Base-by-base conservation (phyloP, 2,113 vertebrate genomes). In the Rissa tridactyla region DNA sequence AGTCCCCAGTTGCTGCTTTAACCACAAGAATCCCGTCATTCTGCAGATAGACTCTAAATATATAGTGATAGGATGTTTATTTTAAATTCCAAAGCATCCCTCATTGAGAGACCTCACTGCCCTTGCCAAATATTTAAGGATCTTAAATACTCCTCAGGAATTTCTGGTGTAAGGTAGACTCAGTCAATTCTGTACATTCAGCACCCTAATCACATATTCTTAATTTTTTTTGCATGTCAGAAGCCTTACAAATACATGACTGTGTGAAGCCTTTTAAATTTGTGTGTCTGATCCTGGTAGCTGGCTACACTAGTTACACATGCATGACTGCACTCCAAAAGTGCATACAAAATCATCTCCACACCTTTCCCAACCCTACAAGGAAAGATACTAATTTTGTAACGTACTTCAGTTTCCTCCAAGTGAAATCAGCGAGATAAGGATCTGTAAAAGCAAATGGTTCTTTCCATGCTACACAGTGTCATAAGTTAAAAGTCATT, bases 1-100 rank as follows among this genome's bases (percentile, higher is more conserved):
- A 27, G 32, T 86, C 46, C 30, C 10, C 34, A 72, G 58, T 58
- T 90, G 17, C 66, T 88, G 52, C 66, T 94, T 80, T 90, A 93
- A 46, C 92, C 78, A 62, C 92, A 88, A 87, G 82, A 85, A 88
- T 96, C 40, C 58, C 76, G 90, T 61, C 49, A 69, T 91, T 91
- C 65, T 93, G 54, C 77, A 72, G 84, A 82, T 20, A 72, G 19
- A 18, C 29, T 61, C 34, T 77, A 95, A 96, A 85, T 42, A 84
- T 54, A 36, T 51, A 58, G 47, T 34, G 14, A 77, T 72, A 58
- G 30, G 32, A 69, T 88, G 25, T 93, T 94, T 94, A 82, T 85
- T 95, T 95, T 76, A 69, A 91, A 85, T 96, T 82, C 65, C 54
- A 90, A 38, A 85, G 27, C 34, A 64, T 47, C 60, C 1, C 0